phyloP scores from a whole-genome alignment of 2,888 invertebrate species.

The Smittia sp. region DNA sequence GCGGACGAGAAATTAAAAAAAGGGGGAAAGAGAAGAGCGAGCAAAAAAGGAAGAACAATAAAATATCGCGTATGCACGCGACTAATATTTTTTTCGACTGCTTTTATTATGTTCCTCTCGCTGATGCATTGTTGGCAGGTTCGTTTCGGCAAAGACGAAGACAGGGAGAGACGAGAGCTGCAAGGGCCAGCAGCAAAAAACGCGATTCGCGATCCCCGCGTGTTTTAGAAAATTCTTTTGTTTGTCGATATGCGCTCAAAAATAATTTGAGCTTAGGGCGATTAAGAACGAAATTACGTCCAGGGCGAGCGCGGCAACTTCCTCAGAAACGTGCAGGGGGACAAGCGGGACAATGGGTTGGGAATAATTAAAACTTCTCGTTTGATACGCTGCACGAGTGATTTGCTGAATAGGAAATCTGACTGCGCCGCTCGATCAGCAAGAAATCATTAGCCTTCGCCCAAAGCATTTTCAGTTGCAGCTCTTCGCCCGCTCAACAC shows the following conservation, averaged over 20 bases:
- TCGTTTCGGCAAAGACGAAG: not conserved
- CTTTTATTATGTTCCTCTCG: not conserved
- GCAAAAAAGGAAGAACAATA: slow-evolving; percentile 30
- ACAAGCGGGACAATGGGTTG: not conserved
- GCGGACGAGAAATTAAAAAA: slow-evolving; percentile 3
- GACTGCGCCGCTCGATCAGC: not conserved
- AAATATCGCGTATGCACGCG: slow-evolving; percentile 41
- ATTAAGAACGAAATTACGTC: slow-evolving; percentile 23
- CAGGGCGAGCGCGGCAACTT: not conserved
- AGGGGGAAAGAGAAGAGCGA: not conserved
- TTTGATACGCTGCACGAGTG: slow-evolving; percentile 15
- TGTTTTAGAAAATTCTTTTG: slow-evolving; percentile 11
- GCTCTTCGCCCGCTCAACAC: not conserved
- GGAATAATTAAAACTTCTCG: not conserved
- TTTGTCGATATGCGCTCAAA: not conserved
- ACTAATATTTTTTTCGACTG: slow-evolving; percentile 29
- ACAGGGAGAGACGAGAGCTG: not conserved
- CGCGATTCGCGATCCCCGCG: slow-evolving; percentile 22
- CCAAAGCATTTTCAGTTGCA: not conserved
- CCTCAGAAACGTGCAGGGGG: slow-evolving; percentile 9
- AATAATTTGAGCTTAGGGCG: slow-evolving; percentile 8
- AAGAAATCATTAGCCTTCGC: not conserved
- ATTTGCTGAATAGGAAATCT: slow-evolving; percentile 7
- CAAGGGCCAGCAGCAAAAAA: slow-evolving; percentile 11
- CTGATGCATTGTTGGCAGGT: slow-evolving; percentile 19